Base-by-base conservation (phyloP, 2,113 vertebrate species). In the Megaceryle maxima region DNA sequence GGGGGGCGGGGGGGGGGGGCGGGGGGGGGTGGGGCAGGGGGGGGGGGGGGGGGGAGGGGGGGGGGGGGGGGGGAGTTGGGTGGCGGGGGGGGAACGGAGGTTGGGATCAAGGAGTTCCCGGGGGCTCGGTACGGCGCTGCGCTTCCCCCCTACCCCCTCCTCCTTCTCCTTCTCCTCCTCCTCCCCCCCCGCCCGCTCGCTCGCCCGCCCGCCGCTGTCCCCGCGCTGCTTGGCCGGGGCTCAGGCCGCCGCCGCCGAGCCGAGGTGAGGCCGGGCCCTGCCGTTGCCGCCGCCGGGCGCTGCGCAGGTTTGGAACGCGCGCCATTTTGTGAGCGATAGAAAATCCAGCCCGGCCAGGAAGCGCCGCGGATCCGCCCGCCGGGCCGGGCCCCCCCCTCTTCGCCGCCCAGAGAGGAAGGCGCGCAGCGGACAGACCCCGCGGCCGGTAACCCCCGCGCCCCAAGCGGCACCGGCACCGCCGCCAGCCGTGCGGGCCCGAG, bases 241-340 rank as follows among this genome's bases (percentile, higher is more conserved):
- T 87, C 86, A 76, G 80, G 62, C 62, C 62, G 62, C 37, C 37
- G 91, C 81, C 37, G 91, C 81, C 94, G 95, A 81, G 84, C 93
- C 88, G 86, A 89, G 91, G 56, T 60, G 87, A 90, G 92, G 87
- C 87, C 87, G 82, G 60, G 92, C 77, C 76, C 68, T 79, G 72
- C 79, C 85, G 91, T 77, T 70, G 87, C 87, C 98, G 98, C 98
- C 98, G 98, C 98, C 98, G 97, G 98, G 98, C 98, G 98, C 98
- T 99, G 98, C 99, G 99, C 99, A 99, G 99, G 98, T 99, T 98
- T 98, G 98, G 99, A 98, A 98, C 98, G 99, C 99, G 99, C 99
- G 99, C 99, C 99, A 99, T 99, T 99, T 99, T 99, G 99, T 99
- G 98, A 98, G 98, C 98, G 98, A 99, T 98, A 98, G 98, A 98